phyloP scores from a whole-genome alignment of 2,797 vertebrate species.

The Pipistrellus pygmaeus region DNA sequence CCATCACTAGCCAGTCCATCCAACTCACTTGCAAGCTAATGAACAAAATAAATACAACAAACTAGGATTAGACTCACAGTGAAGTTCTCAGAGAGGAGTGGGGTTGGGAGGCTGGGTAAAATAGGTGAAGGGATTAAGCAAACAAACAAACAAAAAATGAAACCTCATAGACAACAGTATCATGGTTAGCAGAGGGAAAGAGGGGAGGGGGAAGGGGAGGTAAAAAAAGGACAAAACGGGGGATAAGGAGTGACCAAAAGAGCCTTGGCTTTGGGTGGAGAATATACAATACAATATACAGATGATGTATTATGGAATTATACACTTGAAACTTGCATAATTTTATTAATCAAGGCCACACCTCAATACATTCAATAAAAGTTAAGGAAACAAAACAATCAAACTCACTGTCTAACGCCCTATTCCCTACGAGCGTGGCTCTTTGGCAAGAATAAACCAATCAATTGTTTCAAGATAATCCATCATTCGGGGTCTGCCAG shows the following conservation, averaged over 20 bases:
- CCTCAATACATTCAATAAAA: background rate
- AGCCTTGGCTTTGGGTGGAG: background rate
- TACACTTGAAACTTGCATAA: background rate
- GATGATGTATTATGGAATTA: background rate
- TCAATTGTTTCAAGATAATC: background rate
- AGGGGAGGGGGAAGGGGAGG: background rate
- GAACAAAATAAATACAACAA: background rate
- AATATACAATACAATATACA: background rate
- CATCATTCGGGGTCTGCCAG: too few species aligned
- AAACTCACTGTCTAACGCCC: background rate
- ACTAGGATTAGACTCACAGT: background rate
- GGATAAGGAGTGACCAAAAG: background rate
- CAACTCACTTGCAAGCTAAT: background rate
- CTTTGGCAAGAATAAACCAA: background rate
- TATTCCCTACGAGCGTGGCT: background rate
- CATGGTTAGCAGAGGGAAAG: background rate
- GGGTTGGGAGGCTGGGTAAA: background rate
- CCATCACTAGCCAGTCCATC: background rate
- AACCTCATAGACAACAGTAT: background rate
- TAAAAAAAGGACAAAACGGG: background rate
- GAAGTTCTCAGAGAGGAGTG: too few species aligned
- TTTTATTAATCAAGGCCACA: background rate
- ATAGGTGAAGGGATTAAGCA: background rate
- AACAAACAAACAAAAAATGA: background rate
- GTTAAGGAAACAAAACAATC: background rate